These are phyloP conservation scores for Hetaerina titia DNA, from an alignment of 2,888 invertebrate genomes.

Conservation along the genomic window DNA sequence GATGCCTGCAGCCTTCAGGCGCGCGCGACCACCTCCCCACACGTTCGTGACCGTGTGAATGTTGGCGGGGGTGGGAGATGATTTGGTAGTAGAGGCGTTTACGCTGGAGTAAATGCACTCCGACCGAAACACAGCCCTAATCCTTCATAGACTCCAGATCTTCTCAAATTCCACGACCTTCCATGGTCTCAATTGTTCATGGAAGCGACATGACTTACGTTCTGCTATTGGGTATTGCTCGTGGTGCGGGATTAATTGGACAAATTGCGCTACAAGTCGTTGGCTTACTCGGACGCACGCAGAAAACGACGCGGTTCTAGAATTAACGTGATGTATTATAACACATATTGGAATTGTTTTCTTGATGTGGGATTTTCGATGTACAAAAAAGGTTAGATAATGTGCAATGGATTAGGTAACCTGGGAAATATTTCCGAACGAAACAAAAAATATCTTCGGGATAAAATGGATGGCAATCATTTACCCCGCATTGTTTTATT, in stretches of 20 bases:
- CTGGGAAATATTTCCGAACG: too few relatives aligned
- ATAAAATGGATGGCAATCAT: too few relatives aligned
- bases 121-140: not conserved
- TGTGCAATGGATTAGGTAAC: too few relatives aligned
- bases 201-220: not conserved
- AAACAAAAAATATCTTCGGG: too few relatives aligned
- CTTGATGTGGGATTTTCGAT: too few relatives aligned
- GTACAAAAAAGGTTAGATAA: too few relatives aligned
- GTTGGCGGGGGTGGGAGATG: not conserved
- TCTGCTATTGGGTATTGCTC: not conserved
- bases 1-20: not conserved
- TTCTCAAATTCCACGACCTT: not conserved
- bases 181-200: not conserved
- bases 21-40: not conserved
- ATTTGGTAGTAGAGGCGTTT: not conserved
- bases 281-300: not conserved
- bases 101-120: not conserved
- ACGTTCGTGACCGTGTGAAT: not conserved
- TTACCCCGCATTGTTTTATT: too few relatives aligned
- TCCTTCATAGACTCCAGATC: not conserved
- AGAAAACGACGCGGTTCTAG: too few relatives aligned
- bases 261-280: not conserved
- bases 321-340: too few relatives aligned
- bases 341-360: too few relatives aligned
- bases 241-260: not conserved